A percentile compares a stretch with the other conserved stretches of the same genome.
Conservation (phyloP, 2,888 invertebrate species). For the Caradrina kadenii region DNA sequence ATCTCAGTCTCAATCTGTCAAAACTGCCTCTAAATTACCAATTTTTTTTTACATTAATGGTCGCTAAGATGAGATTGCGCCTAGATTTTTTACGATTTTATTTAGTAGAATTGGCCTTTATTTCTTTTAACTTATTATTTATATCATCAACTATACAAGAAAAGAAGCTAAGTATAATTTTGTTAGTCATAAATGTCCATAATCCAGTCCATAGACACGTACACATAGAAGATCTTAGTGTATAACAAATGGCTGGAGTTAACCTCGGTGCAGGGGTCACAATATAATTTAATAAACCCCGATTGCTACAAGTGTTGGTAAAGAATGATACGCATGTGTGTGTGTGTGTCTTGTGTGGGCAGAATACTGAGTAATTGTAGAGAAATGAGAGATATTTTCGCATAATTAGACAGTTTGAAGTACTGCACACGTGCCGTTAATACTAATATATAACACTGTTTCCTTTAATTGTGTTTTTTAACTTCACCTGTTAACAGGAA, state of each 20-base stretch:
- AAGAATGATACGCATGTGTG: neutral
- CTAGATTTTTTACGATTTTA: no score
- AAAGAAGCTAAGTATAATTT: neutral
- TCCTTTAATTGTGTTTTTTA: neutral
- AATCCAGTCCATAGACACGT: conserved; percentile 4
- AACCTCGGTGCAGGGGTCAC: conserved; percentile 65
- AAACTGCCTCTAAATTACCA: no score
- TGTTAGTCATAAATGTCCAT: neutral
- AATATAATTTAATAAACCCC: conserved; percentile 61
- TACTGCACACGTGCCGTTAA: neutral
- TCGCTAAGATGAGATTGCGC: no score
- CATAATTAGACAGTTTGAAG: conserved; percentile 1
- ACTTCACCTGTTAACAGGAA: no score
- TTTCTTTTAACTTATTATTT: no score
- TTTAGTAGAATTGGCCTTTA: no score
- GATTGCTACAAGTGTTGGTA: conserved; percentile 23
- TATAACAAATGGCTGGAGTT: conserved; percentile 39
- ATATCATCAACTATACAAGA: neutral
- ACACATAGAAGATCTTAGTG: conserved; percentile 22
- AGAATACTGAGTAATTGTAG: conserved; percentile 27
- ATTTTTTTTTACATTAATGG: no score
- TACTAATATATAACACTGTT: neutral
- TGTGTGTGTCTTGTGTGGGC: conserved; percentile 32
- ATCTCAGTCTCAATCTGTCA: no score
- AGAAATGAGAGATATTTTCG: conserved; percentile 1